A percentile compares a stretch with the other conserved stretches of the same genome.
Conservation (phyloP, 2,113 vertebrate species). For the Picathartes gymnocephalus region DNA sequence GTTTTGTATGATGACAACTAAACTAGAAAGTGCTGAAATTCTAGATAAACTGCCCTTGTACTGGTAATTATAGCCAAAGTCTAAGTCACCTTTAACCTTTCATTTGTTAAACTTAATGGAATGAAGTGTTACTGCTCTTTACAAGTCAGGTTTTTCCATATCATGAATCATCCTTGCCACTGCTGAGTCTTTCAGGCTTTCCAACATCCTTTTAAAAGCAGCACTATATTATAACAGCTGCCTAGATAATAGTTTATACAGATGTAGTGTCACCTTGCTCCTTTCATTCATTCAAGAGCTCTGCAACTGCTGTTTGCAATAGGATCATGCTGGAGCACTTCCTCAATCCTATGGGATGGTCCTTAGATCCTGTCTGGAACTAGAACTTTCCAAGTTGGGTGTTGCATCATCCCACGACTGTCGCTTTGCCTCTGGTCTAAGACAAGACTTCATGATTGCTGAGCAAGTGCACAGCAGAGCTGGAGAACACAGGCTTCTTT, state of each 20-base stretch:
- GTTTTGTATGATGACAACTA: background rate
- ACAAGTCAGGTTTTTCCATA: background rate
- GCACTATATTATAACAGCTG: background rate
- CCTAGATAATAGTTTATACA: background rate
- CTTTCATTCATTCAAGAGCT: background rate
- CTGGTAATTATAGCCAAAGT: background rate
- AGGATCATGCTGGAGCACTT: background rate
- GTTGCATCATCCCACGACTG: background rate
- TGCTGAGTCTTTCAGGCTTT: background rate
- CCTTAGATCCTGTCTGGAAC: background rate
- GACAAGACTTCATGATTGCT: background rate
- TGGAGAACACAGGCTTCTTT: background rate
- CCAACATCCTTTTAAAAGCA: background rate
- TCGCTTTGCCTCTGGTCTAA: background rate
- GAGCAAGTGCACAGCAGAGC: background rate
- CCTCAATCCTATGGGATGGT: accelerated
- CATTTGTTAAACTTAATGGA: background rate
- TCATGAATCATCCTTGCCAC: background rate
- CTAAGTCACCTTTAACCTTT: background rate
- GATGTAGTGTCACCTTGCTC: background rate
- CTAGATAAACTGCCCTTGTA: background rate
- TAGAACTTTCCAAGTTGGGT: background rate
- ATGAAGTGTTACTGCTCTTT: background rate
- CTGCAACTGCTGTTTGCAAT: background rate
- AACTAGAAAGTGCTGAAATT: background rate